These are phyloP conservation scores for Crax fasciolata DNA, from an alignment of 2,797 vertebrate species.

Conservation along the genomic window DNA sequence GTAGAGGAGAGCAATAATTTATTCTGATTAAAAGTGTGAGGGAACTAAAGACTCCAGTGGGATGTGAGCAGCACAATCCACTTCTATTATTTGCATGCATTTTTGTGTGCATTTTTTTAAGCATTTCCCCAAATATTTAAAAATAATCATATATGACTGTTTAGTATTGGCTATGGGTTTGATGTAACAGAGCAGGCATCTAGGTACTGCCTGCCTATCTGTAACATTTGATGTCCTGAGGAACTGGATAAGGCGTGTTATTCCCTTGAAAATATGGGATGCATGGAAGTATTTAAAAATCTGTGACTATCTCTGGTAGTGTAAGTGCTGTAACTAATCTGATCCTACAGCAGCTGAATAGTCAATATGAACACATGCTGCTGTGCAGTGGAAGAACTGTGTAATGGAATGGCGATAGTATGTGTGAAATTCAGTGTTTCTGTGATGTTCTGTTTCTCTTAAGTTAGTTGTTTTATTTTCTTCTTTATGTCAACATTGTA, in stretches of 20 bases:
- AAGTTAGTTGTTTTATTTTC: too few species aligned
- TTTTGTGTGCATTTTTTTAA: not conserved
- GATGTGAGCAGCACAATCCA: fast-evolving
- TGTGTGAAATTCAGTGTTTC: not conserved
- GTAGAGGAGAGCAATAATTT: not conserved
- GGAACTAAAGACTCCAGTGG: not conserved
- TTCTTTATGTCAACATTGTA: not conserved
- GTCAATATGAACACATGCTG: not conserved
- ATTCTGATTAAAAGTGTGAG: not conserved
- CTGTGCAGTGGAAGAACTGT: not conserved
- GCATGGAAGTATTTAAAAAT: not conserved
- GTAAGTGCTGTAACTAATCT: not conserved
- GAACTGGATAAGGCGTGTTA: not conserved
- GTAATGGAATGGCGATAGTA: not conserved
- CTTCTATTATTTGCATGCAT: not conserved
- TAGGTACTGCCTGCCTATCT: not conserved
- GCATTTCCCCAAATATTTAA: not conserved
- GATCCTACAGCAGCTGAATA: not conserved
- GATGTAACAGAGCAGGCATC: not conserved
- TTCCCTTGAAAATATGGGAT: not conserved
- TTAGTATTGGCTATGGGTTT: fast-evolving
- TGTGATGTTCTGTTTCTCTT: not conserved
- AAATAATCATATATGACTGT: not conserved
- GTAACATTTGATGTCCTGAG: not conserved
- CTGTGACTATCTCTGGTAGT: fast-evolving